Evolutionary conservation across 2,888 invertebrate species (phyloP).

Genomic region (Onthophagus sagittarius): DNA sequence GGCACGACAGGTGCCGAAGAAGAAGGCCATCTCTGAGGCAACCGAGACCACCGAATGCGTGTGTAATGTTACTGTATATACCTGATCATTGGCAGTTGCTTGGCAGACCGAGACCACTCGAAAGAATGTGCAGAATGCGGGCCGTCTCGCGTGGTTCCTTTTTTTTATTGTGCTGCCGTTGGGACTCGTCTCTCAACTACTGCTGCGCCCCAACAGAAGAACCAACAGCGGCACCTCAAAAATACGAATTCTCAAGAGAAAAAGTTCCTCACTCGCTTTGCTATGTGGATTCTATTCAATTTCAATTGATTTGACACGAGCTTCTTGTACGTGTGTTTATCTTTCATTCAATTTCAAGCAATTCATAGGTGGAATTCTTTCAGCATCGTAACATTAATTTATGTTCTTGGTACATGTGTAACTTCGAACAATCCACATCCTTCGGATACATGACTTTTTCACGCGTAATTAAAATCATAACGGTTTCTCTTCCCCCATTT

Average conservation of each 20-base stretch:
- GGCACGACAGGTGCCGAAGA: neutral
- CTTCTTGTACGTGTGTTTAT: neutral
- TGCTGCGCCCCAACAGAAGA: neutral
- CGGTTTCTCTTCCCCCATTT: neutral
- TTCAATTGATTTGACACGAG: neutral
- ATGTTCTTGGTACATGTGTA: neutral
- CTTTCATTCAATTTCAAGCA: neutral
- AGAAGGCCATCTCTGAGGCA: neutral
- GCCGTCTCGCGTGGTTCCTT: constrained; percentile 9
- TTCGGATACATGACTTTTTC: neutral
- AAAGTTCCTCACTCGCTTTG: neutral
- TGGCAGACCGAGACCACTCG: constrained; percentile 8
- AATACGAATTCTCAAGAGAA: neutral
- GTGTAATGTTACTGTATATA: constrained; percentile 10
- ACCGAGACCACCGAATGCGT: constrained; percentile 7
- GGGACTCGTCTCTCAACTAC: neutral
- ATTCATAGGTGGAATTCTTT: neutral
- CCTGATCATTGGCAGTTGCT: constrained; percentile 5
- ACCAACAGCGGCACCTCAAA: neutral
- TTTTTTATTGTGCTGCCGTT: constrained; percentile 1
- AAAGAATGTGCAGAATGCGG: constrained; percentile 6
- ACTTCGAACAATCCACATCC: no score
- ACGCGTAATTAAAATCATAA: neutral
- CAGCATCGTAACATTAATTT: neutral
- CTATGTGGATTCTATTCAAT: neutral